Percentiles rank a stretch among this genome's conserved stretches.
These are phyloP conservation scores for Aphrocallistes beatrix DNA, from an alignment of 37 sponge, comb jelly and placozoan species.

Conservation along the genomic window DNA sequence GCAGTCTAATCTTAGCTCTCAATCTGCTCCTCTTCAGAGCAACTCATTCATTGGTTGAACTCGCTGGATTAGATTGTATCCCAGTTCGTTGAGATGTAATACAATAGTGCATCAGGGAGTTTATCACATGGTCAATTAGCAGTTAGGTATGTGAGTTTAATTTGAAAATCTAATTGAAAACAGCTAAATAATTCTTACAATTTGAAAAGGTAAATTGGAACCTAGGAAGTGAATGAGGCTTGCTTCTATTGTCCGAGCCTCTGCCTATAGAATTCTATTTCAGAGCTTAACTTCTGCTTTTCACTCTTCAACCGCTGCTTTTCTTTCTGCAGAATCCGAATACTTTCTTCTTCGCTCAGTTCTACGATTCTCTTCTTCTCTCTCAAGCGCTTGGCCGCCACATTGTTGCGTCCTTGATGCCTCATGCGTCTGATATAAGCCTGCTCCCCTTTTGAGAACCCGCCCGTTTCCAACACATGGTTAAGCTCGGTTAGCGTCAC, in stretches of 20 bases:
- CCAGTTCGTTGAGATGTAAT: no score
- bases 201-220: background rate
- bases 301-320: background rate
- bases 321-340: background rate
- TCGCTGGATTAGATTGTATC: no score
- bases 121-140: no score
- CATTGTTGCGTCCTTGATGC: background rate
- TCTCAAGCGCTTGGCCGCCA: background rate
- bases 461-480: background rate
- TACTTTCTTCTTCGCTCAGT: background rate
- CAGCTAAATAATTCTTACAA: no score
- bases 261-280: background rate
- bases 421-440: background rate
- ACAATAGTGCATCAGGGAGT: no score
- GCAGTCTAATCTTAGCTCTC: no score
- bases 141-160: no score
- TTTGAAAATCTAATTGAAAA: no score
- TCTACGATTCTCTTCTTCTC: background rate
- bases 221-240: background rate
- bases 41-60: no score
- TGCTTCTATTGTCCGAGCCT: no score
- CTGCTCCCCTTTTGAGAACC: background rate
- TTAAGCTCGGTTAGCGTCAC: background rate
- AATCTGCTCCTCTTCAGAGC: no score
- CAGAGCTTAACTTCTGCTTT: background rate